Evolutionary conservation across 1,140 invertebrate genomes (phyloP), one percentile per base, ranked within the genome.

Genomic region (Drosophila persimilis): DNA sequence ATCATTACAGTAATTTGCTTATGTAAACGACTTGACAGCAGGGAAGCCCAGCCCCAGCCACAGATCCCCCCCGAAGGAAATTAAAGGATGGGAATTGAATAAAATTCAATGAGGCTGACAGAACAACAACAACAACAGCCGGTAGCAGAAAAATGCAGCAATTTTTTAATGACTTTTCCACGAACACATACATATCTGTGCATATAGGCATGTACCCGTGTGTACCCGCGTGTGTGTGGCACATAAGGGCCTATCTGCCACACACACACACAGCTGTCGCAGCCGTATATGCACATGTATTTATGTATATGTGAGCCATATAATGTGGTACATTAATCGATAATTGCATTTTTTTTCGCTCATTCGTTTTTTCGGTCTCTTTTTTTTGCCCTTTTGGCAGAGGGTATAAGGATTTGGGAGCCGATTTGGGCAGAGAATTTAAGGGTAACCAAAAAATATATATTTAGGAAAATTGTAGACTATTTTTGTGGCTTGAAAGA

Each of bases 311-410:
- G 61, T 71, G 70, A 66, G 77, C 61, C 63, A 85, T 80, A 81
- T 86, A 88, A 88, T 89, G 83, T 88, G 83, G 75, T 72, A 83
- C 84, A 88, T 88, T 88, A 88, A 88, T 88, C 83, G 83, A 88
- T 88, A 88, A 88, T 88, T 88, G 83, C 78, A 88, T 77, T 77
- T 77, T 78, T 78, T 85, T 85, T 84, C 64, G 51, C 3, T 11
- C 35, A 39, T 39, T 39, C 35, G 35, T 39, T 39, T 39, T 39
- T 39, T 11, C 50, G 7, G 2, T 50, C 47, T 56, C 47, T 63
- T 58, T 59, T 39, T 26, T 1, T 13, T 0, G 11, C 35, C 11
- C 13, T 13, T 39, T 17, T 17, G 17, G 3, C 0, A 4, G 0
- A 13, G 35, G 35, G 35, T 39, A 39, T 39, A 39, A 13, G 11